Base-by-base conservation (phyloP, 2,888 invertebrate species). In the Pseudoips prasinana region DNA sequence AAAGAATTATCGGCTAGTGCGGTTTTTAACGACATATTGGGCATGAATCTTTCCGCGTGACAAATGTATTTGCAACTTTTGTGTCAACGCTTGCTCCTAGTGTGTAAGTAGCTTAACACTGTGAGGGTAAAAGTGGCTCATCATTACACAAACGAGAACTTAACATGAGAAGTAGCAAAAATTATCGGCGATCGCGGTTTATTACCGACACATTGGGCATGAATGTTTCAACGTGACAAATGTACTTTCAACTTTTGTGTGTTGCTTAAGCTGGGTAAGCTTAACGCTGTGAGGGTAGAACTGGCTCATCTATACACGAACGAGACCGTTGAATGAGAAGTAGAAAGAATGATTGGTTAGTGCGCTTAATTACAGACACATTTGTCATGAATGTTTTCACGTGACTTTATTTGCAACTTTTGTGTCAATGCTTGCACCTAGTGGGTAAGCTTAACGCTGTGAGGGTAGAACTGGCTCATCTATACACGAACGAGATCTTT, bases 81-180 rank as follows among this genome's bases (percentile, higher is more conserved):
- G n/a, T n/a, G n/a, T n/a, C n/a, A n/a, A 44, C 47, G 42, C 41
- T 36, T 42, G 36, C 25, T 39, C 34, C 37, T 32, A 29, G 44
- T 32, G n/a, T n/a, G n/a, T n/a, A n/a, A n/a, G n/a, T 20, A 32
- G 41, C 53, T 18, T 18, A 6, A 18, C 4, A 6, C 18, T 18
- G n/a, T n/a, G n/a, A 18, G 18, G 18, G 58, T 65, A 63, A 64
- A 55, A 52, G 51, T 39, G 36, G 50, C 45, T 46, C 61, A 65
- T 64, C 66, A 66, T 59, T 63, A 61, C 49, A 32, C 33, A 47
- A 53, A 44, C 49, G 50, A 51, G 41, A 39, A 37, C 63, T 63
- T 71, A 69, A 67, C 60, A 64, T 59, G 64, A 64, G 56, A 58
- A 64, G 58, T 48, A 70, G 71, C 65, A 74, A 74, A 69, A 65